A percentile compares a stretch with the other conserved stretches of the same genome.
phyloP scores from a whole-genome alignment of 30 jellyfish, hydroid and myxozoan species.

The Mastigias papua region DNA sequence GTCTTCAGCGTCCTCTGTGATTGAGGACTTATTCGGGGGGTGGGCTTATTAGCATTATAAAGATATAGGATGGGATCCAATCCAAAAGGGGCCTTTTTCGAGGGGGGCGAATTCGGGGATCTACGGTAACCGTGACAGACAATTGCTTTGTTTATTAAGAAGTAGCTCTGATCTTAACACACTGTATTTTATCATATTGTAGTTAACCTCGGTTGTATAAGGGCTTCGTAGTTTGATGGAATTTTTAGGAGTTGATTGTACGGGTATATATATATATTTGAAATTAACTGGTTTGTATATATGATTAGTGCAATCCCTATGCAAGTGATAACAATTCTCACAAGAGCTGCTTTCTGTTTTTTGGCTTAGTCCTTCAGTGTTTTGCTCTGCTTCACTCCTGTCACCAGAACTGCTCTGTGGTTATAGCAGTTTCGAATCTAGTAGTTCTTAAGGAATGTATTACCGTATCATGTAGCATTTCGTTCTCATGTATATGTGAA shows the following conservation, averaged over 20 bases:
- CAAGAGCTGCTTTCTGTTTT: background rate
- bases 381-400: background rate
- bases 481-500: too few species aligned
- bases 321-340: conserved; percentile 1
- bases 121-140: background rate
- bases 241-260: background rate
- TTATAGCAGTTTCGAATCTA: too few species aligned
- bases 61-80: too few species aligned
- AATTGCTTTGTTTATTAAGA: background rate
- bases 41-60: too few species aligned
- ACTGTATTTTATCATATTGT: background rate
- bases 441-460: too few species aligned
- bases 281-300: conserved; percentile 34
- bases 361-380: background rate
- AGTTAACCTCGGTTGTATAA: background rate
- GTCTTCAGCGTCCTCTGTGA: too few species aligned
- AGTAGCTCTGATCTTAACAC: background rate
- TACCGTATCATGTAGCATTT: too few species aligned
- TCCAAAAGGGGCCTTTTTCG: too few species aligned
- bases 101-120: background rate
- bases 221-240: background rate
- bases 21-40: too few species aligned
- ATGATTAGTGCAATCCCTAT: conserved; percentile 33
- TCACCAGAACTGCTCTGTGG: background rate
- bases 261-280: conserved; percentile 36